phyloP scores from a whole-genome alignment of 1,140 invertebrate species.

The Bombus picipes region DNA sequence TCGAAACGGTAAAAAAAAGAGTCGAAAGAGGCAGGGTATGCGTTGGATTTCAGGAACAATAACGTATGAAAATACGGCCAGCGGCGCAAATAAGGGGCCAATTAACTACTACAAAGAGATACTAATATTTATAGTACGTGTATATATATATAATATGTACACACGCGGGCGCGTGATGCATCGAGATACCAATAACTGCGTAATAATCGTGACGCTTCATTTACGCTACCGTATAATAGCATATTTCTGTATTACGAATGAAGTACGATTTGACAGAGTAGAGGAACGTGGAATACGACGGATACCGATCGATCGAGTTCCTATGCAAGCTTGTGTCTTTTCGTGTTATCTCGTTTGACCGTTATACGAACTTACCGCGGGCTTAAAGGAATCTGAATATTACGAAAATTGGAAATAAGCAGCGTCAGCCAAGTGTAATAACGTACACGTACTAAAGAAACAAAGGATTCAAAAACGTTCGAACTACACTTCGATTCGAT shows the following conservation, averaged over 20 bases:
- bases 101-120: conserved; percentile 60
- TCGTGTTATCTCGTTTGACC: background rate
- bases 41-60: background rate
- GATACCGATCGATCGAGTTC: background rate
- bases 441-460: too few relatives aligned
- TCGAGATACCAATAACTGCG: conserved; percentile 25
- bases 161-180: conserved; percentile 1
- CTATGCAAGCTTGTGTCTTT: background rate
- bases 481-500: background rate
- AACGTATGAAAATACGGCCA: conserved; percentile 6
- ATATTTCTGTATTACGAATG: background rate
- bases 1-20: background rate
- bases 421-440: too few relatives aligned
- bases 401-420: too few relatives aligned
- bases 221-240: conserved; percentile 13
- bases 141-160: conserved; percentile 1
- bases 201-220: background rate
- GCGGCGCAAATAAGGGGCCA: conserved; percentile 22
- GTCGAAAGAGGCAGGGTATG: background rate
- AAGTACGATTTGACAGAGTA: background rate
- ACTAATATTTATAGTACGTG: conserved; percentile 57
- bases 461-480: background rate
- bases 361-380: too few relatives aligned
- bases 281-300: background rate
- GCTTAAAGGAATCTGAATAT: too few relatives aligned